Percentiles rank a stretch among this genome's conserved stretches.
Conservation (phyloP, 2,797 vertebrate genomes). For the Sarcophilus harrisii region DNA sequence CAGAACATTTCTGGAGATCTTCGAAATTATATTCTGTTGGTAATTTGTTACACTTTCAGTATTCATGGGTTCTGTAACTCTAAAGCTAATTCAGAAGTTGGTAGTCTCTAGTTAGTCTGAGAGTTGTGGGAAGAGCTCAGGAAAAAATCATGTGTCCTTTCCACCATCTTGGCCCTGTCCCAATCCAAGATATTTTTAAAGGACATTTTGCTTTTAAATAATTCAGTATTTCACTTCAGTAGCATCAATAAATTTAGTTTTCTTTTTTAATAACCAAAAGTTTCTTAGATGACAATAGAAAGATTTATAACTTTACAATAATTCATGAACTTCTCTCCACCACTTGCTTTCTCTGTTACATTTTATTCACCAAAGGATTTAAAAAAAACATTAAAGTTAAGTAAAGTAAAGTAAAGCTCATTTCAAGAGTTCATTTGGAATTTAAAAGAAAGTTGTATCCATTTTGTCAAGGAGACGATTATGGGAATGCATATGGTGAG, state of each 20-base stretch:
- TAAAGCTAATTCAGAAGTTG: too few relatives aligned
- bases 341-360: conserved; percentile 19
- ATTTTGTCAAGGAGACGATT: conserved; percentile 31
- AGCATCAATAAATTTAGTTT: not conserved
- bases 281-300: not conserved
- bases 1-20: too few relatives aligned
- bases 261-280: not conserved
- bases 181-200: not conserved
- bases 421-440: conserved; percentile 2
- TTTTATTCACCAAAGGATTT: not conserved
- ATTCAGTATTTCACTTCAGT: not conserved
- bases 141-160: too few relatives aligned
- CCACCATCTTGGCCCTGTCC: too few relatives aligned
- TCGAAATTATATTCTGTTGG: too few relatives aligned
- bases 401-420: not conserved
- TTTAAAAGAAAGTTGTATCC: conserved; percentile 27
- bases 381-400: not conserved
- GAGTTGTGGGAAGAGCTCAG: too few relatives aligned
- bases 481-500: conserved; percentile 2
- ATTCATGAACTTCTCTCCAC: not conserved
- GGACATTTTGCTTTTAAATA: not conserved
- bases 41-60: too few relatives aligned
- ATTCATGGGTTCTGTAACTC: too few relatives aligned
- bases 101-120: too few relatives aligned
- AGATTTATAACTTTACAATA: not conserved